Percentiles rank a stretch among this genome's conserved stretches.
These are phyloP conservation scores for Coregonus sp. DNA, from an alignment of 2,797 vertebrate species.

Conservation along the genomic window DNA sequence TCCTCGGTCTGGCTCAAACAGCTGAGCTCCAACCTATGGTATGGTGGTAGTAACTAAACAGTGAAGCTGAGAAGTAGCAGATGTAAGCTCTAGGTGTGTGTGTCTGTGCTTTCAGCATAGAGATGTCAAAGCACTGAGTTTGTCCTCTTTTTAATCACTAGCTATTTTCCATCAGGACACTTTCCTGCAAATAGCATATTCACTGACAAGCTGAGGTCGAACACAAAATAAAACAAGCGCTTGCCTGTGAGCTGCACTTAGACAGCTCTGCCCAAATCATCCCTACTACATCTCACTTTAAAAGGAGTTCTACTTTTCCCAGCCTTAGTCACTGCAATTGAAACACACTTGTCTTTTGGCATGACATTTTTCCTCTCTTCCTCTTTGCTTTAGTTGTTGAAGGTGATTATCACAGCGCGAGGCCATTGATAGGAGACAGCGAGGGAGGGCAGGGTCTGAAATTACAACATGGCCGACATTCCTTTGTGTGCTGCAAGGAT, in stretches of 20 bases:
- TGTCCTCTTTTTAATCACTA: neutral
- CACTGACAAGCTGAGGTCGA: neutral
- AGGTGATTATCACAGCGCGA: slow-evolving; percentile 30
- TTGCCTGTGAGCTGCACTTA: neutral
- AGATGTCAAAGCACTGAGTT: neutral
- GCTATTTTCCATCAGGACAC: neutral
- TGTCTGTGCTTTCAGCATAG: slow-evolving; percentile 14
- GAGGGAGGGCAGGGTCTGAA: slow-evolving; percentile 11
- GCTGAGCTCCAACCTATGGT: neutral
- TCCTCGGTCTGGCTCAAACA: too few species aligned
- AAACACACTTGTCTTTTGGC: too few species aligned
- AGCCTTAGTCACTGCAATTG: too few species aligned
- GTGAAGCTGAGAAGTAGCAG: neutral
- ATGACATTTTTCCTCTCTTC: neutral
- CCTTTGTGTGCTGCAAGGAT: slow-evolving; percentile 18
- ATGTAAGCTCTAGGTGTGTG: slow-evolving; percentile 1
- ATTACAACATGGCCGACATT: slow-evolving; percentile 34
- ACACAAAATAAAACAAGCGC: neutral
- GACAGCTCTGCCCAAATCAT: too few species aligned
- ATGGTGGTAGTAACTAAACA: too few species aligned
- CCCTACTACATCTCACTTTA: too few species aligned
- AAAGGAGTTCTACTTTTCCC: too few species aligned
- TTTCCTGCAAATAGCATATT: neutral
- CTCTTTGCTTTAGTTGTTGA: slow-evolving; percentile 19
- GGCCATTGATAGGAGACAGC: slow-evolving; percentile 14